A percentile compares a stretch with the other conserved stretches of the same genome.
phyloP scores from a whole-genome alignment of 2,888 invertebrate genomes.

The Chymomyza amoena region DNA sequence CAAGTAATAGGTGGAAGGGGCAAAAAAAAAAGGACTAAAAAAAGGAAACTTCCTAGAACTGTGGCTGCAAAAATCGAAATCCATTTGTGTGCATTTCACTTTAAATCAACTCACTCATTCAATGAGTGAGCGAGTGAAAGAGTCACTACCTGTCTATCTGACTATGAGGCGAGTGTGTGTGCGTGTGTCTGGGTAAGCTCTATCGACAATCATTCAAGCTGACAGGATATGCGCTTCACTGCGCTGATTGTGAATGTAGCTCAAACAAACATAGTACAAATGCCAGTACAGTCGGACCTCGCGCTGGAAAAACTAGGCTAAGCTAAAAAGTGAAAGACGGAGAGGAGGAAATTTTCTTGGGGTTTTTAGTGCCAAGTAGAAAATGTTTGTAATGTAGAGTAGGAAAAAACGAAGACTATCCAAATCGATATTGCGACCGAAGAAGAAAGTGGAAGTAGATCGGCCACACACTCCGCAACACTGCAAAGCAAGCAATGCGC shows the following conservation, averaged over 20 bases:
- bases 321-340: background rate
- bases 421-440: too few species aligned
- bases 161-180: background rate
- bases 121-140: background rate
- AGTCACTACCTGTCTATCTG: background rate
- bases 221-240: constrained; percentile 73
- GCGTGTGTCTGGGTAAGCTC: background rate
- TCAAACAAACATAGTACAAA: constrained; percentile 48
- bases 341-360: too few species aligned
- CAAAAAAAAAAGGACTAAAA: background rate
- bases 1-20: background rate
- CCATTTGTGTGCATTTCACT: constrained; percentile 74
- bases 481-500: too few species aligned
- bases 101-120: constrained; percentile 53
- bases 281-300: constrained; percentile 22
- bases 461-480: too few species aligned
- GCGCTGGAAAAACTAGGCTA: background rate
- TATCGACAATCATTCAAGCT: constrained; percentile 68
- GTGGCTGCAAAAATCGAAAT: constrained; percentile 52
- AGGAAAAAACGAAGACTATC: too few species aligned
- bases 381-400: too few species aligned
- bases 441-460: too few species aligned
- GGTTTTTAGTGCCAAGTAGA: too few species aligned
- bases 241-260: constrained; percentile 64
- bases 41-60: background rate